These are phyloP conservation scores for Meriones unguiculatus DNA, from an alignment of 2,113 vertebrate species.

Conservation along the genomic window DNA sequence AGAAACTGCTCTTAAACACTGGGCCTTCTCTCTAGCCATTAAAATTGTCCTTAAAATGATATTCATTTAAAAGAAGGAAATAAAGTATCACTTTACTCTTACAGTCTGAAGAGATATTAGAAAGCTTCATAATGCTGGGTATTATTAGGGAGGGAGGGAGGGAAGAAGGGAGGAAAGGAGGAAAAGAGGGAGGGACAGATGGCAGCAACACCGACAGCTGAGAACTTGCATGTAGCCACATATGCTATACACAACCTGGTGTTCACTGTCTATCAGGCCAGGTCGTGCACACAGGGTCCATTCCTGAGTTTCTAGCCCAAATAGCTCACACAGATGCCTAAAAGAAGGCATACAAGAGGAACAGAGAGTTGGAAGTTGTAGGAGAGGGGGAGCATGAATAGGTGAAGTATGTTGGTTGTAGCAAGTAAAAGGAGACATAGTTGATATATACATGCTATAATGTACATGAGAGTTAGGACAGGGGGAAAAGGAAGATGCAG, in stretches of 20 bases:
- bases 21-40: not conserved
- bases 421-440: not conserved
- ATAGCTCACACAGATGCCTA: not conserved
- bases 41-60: not conserved
- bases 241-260: not conserved
- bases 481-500: not conserved
- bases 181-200: no score
- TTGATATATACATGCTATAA: not conserved
- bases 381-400: not conserved
- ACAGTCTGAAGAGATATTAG: not conserved
- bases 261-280: not conserved
- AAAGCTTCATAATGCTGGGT: not conserved
- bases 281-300: not conserved
- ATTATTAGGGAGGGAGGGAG: no score
- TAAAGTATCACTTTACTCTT: not conserved
- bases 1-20: not conserved
- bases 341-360: not conserved
- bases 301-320: not conserved
- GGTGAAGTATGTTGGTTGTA: not conserved
- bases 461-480: constrained; percentile 10
- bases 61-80: not conserved
- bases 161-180: no score
- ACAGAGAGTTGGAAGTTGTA: not conserved
- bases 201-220: not conserved
- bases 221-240: not conserved